phyloP scores from a whole-genome alignment of 2,888 invertebrate genomes.

The Apocheima hispidaria region DNA sequence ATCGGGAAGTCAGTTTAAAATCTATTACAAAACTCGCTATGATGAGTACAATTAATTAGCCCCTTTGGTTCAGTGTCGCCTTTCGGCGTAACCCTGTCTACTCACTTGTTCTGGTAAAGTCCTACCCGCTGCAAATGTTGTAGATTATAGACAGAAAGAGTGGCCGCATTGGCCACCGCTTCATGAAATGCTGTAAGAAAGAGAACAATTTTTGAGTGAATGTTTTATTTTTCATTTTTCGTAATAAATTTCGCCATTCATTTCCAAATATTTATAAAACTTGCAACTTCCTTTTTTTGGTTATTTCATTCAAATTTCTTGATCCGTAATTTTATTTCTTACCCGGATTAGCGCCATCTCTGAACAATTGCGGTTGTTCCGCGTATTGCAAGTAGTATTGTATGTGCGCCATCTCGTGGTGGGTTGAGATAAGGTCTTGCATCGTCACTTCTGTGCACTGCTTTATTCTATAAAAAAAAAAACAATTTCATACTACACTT shows the following conservation, averaged over 20 bases:
- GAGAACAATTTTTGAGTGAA: background rate
- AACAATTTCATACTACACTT: too few relatives aligned
- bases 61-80: too few relatives aligned
- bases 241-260: too few relatives aligned
- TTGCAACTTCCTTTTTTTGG: too few relatives aligned
- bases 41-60: too few relatives aligned
- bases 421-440: slow-evolving; percentile 91
- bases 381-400: slow-evolving; percentile 93
- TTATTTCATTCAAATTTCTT: too few relatives aligned
- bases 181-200: slow-evolving; percentile 92
- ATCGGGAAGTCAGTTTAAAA: too few relatives aligned
- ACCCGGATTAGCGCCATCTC: slow-evolving; percentile 95
- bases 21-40: too few relatives aligned
- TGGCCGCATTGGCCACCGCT: slow-evolving; percentile 93
- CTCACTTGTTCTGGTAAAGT: slow-evolving; percentile 87
- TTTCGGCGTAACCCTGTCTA: too few relatives aligned
- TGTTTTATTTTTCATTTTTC: background rate
- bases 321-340: too few relatives aligned
- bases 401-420: slow-evolving; percentile 94
- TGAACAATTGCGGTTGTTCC: slow-evolving; percentile 90
- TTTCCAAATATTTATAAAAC: too few relatives aligned
- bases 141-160: slow-evolving; percentile 91
- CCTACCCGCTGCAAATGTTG: slow-evolving; percentile 91
- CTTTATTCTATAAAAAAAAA: slow-evolving; percentile 87
- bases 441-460: slow-evolving; percentile 93